Evolutionary conservation across 2,797 vertebrate species (phyloP), one percentile per base, ranked within the genome.

Genomic region (Dermochelys coriacea): DNA sequence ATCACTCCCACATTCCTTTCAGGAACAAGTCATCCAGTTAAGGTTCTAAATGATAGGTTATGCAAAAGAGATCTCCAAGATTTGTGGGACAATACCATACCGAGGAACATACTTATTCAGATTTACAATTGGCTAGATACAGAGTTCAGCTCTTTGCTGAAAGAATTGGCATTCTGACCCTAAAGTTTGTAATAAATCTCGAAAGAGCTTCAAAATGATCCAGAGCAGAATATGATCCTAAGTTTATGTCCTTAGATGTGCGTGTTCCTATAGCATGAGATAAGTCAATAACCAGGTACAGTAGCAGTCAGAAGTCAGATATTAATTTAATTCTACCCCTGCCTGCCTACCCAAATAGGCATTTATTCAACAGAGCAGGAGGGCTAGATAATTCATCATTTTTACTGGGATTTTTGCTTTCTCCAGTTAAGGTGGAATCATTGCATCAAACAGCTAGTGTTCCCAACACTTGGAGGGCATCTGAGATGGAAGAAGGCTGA

Each of bases 301-400:
- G 97, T 92, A 95, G 96, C 95, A 97, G 93, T 93, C 94, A 94
- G 93, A 86, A 97, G 96, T 97, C 94, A 90, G 95, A 97, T 97
- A 96, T 96, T 97, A 97, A 97, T 95, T 97, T 95, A 97, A 97
- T 98, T 96, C 94, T 90, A 96, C 82, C 93, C 93, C 93, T 97
- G 94, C 94, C 92, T 95, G 89, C 91, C 95, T 94, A 92, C 55
- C 90, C 51, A 4, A 95, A 93, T 95, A 95, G 93, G 86, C 87
- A 96, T 95, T 97, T 97, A 97, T 97, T 96, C 95, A 97, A n/a
- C 55, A 37, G 85, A 89, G 41, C 80, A 86, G 54, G 85, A 83
- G 51, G 34, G 57, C 86, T 84, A 59, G 2, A 9, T 79, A 89
- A 97, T 97, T 95, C 89, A 90, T 96, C 96, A 95, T 95, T 92